Conservation (phyloP, 2,888 invertebrate species). For the Agonopterix heracliana region DNA sequence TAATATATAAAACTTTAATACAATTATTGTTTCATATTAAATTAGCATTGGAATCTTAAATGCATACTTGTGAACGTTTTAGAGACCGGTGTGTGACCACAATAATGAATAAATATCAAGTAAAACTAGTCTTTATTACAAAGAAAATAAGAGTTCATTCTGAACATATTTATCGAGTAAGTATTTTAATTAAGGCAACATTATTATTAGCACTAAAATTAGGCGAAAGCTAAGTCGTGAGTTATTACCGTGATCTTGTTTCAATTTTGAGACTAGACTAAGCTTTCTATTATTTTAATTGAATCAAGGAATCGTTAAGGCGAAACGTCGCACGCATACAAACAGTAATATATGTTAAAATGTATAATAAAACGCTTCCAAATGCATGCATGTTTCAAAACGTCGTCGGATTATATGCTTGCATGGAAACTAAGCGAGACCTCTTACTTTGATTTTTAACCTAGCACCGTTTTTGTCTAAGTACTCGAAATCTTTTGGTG, state of each 20-base stretch:
- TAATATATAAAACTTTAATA: constrained; percentile 56
- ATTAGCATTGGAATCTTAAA: constrained; percentile 31
- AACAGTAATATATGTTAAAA: too few species aligned
- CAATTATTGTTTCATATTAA: constrained; percentile 58
- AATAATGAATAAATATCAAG: constrained; percentile 24
- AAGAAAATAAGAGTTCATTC: constrained; percentile 16
- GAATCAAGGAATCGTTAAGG: too few species aligned
- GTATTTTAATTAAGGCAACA: constrained; percentile 27
- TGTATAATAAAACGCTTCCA: too few species aligned
- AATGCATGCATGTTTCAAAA: too few species aligned
- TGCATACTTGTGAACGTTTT: constrained; percentile 17
- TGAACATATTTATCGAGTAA: constrained; percentile 18
- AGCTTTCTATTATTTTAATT: too few species aligned
- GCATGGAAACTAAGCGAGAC: too few species aligned
- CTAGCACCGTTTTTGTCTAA: too few species aligned
- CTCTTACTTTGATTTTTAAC: too few species aligned
- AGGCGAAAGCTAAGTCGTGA: constrained; percentile 27
- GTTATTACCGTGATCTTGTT: neutral
- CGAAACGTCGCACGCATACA: too few species aligned
- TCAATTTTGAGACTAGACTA: too few species aligned
- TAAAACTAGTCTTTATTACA: constrained; percentile 19
- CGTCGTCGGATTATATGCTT: too few species aligned
- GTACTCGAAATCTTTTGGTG: too few species aligned
- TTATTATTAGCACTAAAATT: constrained; percentile 36
- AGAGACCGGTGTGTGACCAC: constrained; percentile 24